Base-by-base conservation (phyloP, 1,140 invertebrate genomes). In the Apis dorsata region DNA sequence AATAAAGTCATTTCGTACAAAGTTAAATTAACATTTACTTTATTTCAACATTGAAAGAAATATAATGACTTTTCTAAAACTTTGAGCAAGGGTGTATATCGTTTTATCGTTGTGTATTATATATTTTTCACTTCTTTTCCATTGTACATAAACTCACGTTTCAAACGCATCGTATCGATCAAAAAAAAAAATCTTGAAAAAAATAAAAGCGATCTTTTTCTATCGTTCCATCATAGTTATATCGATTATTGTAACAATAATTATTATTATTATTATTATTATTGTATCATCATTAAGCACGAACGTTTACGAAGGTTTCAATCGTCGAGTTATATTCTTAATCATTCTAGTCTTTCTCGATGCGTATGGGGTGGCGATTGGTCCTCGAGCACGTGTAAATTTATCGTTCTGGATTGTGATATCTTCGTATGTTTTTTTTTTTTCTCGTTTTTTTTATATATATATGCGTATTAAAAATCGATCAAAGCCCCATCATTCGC, bases 281-380 rank as follows among this genome's bases (percentile, higher is more conserved):
- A 89, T 85, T 74, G 80, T 72, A 66, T 85, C 66, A 69, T 88
- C 62, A 70, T 85, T 85, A 77, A 63, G 57, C 81, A 74, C 51
- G 77, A 86, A 76, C 72, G 79, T 86, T 70, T 81, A 24, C 72
- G 86, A 34, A 80, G 72, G 84, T 87, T 89, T 81, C 69, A 75
- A 87, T 87, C 84, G 87, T 84, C 86, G 80, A 63, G 74, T 85
- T 49, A 57, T 87, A 91, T 89, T 91, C 83, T 91, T 92, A 92
- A 91, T 92, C 90, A 92, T 92, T 93, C 92, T 93, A 93, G 92
- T 93, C 92, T 93, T 89, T 91, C 90, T 91, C 88, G 90, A 92
- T 88, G 86, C 85, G 87, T 89, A 65, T 89, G 91, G 89, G 87
- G 91, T 85, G 75, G 79, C 85, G 87, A 92, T 93, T 88, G 87